Percentiles rank a stretch among this genome's conserved stretches.
Conservation (phyloP, 2,113 vertebrate species). For the Puma concolor region DNA sequence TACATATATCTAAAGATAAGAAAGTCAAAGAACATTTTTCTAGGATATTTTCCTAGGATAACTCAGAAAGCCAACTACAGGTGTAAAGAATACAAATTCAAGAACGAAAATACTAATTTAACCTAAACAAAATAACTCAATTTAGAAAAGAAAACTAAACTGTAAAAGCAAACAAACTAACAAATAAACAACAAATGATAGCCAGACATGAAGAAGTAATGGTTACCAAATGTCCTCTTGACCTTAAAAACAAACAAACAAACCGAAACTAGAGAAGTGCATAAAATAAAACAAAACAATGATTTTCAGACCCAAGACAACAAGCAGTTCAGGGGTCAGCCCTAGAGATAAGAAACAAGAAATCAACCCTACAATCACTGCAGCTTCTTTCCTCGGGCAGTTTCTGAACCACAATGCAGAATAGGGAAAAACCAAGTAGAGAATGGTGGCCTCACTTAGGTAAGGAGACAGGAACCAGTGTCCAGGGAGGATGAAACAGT, state of each 20-base stretch:
- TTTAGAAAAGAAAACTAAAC: neutral
- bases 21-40: neutral
- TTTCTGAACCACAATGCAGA: neutral
- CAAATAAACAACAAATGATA: neutral
- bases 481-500: neutral
- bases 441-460: neutral
- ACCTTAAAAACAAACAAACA: neutral
- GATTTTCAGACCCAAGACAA: neutral
- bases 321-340: fast-evolving
- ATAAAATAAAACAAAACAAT: neutral
- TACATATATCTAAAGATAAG: neutral
- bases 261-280: neutral
- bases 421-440: neutral
- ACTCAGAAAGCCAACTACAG: neutral
- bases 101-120: neutral
- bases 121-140: neutral
- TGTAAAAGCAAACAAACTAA: neutral
- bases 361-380: fast-evolving
- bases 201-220: neutral
- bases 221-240: neutral
- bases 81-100: neutral
- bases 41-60: neutral
- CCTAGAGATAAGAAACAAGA: neutral
- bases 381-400: neutral
- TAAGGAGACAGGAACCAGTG: neutral